Evolutionary conservation across 2,888 invertebrate genomes (phyloP).

Genomic region (Xylota sylvarum): DNA sequence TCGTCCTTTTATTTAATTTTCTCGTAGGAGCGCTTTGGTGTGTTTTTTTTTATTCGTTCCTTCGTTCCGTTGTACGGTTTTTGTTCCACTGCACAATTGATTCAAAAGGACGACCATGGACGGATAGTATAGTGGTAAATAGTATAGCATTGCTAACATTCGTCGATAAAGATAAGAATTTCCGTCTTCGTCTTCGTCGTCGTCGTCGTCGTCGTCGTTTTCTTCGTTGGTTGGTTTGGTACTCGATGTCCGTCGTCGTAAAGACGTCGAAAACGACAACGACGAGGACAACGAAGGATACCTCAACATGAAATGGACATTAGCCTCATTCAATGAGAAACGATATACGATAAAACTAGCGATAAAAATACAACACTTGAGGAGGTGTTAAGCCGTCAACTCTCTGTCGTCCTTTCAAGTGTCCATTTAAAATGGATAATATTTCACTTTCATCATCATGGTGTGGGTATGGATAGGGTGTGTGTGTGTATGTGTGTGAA

Average conservation of each 20-base stretch:
- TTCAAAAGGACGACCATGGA: constrained; percentile 55
- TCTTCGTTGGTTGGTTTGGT: not conserved
- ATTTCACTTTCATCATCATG: constrained; percentile 56
- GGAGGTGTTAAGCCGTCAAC: constrained; percentile 75
- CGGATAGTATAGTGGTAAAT: constrained; percentile 64
- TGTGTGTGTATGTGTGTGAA: constrained; percentile 13
- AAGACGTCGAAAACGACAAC: constrained; percentile 47
- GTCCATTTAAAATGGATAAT: constrained; percentile 73
- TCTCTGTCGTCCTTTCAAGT: constrained; percentile 68
- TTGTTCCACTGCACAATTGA: constrained; percentile 48
- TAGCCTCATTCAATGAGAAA: constrained; percentile 76
- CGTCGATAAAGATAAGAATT: constrained; percentile 77
- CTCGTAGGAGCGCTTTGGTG: constrained; percentile 21
- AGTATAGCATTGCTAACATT: constrained; percentile 72
- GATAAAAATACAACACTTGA: constrained; percentile 74
- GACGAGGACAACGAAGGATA: constrained; percentile 59
- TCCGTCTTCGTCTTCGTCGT: constrained; percentile 62
- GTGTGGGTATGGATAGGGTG: not conserved
- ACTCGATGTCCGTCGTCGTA: constrained; percentile 41
- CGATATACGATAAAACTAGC: constrained; percentile 76
- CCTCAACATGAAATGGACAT: constrained; percentile 77
- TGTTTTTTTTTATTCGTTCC: not conserved
- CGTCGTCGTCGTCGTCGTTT: constrained; percentile 19
- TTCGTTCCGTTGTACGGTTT: not conserved
- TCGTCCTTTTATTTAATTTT: constrained; percentile 70